Evolutionary conservation across 2,113 vertebrate genomes (phyloP), one percentile per base, ranked within the genome.

Genomic region (Podiceps cristatus): DNA sequence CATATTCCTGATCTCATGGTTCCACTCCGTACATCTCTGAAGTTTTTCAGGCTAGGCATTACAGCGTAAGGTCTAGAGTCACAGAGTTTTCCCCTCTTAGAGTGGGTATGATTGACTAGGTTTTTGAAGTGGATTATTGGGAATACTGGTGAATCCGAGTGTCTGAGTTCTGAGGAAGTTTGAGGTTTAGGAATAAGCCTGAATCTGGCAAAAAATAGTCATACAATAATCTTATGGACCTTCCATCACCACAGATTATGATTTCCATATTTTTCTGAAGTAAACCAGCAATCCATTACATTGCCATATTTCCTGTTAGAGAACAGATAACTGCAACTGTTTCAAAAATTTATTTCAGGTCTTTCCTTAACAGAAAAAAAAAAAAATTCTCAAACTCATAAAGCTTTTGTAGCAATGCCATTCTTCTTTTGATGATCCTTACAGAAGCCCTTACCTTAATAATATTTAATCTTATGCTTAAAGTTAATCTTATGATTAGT

Each of bases 1-100:
- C 1, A 0, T 60, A 23, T 47, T 72, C 44, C 40, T 0, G 0
- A 35, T 20, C 29, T 31, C 7, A 2, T 5, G 5, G 8, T 64
- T 55, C 37, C 49, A 76, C 4, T 1, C 23, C 19, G 17, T 40
- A 55, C 4, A 86, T 59, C 4, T 35, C 23, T 56, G 20, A 80
- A 47, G 6, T 37, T 64, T 88, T 94, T 52, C 1, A 7, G 33
- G 14, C 29, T 33, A 22, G 13, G 27, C 42, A 14, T 88, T 86
- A 13, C 18, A 45, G 16, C 18, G 58, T 6, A 22, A 73, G 17
- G 3, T n/a, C 11, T 63, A 27, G 17, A 90, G 10, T 42, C 15
- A 16, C 5, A 9, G 2, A 18, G 9, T 14, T 71, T 66, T 14
- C 27, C 7, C 18, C 25, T 37, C 10, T 84, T 80, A 8, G 2